phyloP scores from a whole-genome alignment of 1,140 invertebrate species.

The Probaryconus sp. region DNA sequence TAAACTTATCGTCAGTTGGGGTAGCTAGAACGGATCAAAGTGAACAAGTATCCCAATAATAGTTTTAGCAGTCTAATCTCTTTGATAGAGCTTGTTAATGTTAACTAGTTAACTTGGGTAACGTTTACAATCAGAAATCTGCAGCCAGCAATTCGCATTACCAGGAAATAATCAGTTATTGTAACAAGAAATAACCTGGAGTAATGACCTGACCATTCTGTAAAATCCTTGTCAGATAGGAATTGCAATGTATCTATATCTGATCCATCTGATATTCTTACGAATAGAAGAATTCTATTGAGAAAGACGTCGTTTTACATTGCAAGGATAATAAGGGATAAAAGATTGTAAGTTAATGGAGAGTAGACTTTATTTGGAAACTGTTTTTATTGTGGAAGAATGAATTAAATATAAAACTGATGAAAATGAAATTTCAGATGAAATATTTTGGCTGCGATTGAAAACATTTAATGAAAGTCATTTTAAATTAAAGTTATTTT shows the following conservation, averaged over 20 bases:
- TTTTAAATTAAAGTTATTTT: too few relatives aligned
- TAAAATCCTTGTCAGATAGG: neutral
- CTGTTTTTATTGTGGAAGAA: too few relatives aligned
- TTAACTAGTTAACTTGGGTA: slow-evolving; percentile 27
- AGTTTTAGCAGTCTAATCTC: slow-evolving; percentile 10
- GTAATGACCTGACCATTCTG: slow-evolving; percentile 1
- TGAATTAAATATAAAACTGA: too few relatives aligned
- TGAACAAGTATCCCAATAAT: neutral
- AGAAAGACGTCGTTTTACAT: too few relatives aligned
- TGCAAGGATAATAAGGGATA: too few relatives aligned
- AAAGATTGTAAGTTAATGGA: too few relatives aligned
- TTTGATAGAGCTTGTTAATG: slow-evolving; percentile 22
- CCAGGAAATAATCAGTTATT: slow-evolving; percentile 6
- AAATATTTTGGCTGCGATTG: too few relatives aligned
- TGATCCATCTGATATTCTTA: too few relatives aligned
- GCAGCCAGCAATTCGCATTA: neutral
- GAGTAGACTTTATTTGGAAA: too few relatives aligned
- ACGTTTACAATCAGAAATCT: neutral
- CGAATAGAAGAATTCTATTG: too few relatives aligned
- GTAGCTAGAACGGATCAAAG: slow-evolving; percentile 1
- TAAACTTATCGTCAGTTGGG: slow-evolving; percentile 22
- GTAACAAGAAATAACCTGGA: neutral
- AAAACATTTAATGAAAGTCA: too few relatives aligned
- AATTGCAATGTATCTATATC: neutral
- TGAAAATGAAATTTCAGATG: too few relatives aligned